Evolutionary conservation across 2,888 invertebrate genomes (phyloP).

Genomic region (Calephelis perditalis): DNA sequence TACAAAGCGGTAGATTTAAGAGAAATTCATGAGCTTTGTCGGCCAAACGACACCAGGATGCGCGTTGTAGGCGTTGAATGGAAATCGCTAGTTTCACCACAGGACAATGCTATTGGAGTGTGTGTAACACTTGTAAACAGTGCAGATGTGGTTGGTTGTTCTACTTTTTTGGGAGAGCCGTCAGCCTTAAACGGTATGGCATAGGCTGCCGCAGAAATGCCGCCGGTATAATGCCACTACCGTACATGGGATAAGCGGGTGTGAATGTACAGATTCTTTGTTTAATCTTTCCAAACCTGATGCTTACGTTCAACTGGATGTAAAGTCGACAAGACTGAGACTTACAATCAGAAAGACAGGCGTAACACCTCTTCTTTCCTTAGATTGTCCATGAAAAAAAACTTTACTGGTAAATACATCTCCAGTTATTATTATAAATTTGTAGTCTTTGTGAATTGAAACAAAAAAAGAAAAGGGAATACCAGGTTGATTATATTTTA

Average conservation of each 20-base stretch:
- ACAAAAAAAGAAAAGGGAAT: too few species aligned
- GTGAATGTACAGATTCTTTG: constrained; percentile 53
- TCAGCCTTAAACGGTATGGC: constrained; percentile 63
- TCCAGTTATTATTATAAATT: too few species aligned
- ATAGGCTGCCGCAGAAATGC: constrained; percentile 70
- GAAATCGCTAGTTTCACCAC: constrained; percentile 66
- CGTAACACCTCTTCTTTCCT: too few species aligned
- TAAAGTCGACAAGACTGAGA: not conserved
- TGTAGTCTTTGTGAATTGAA: too few species aligned
- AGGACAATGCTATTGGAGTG: constrained; percentile 68
- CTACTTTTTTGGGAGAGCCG: constrained; percentile 76
- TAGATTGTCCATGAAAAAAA: too few species aligned
- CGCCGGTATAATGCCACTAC: constrained; percentile 63
- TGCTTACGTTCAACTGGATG: constrained; percentile 36
- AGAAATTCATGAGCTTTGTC: constrained; percentile 46
- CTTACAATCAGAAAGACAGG: not conserved
- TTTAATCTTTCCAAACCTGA: constrained; percentile 47
- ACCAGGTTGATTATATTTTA: too few species aligned
- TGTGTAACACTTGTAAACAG: constrained; percentile 75
- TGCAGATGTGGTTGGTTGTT: constrained; percentile 64
- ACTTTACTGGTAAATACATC: too few species aligned
- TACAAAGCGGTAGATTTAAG: constrained; percentile 6
- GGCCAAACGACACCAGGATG: constrained; percentile 34
- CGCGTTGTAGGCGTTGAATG: constrained; percentile 63
- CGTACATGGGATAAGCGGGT: constrained; percentile 59